Conservation (phyloP, 2,888 invertebrate genomes). For the Idaea aversata region DNA sequence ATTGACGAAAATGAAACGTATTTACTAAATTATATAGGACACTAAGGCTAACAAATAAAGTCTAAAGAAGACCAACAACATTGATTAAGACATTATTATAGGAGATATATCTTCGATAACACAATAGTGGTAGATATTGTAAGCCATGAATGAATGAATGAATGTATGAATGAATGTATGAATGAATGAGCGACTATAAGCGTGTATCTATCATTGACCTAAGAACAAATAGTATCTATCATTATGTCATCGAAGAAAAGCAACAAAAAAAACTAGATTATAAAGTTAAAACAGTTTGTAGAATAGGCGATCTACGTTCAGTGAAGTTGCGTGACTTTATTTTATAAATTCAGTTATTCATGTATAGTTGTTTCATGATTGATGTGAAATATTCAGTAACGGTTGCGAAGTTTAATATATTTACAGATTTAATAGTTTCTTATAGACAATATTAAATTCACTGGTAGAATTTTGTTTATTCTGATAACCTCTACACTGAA, state of each 20-base stretch:
- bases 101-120: too few species aligned
- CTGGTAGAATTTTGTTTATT: too few species aligned
- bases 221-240: neutral
- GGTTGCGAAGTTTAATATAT: neutral
- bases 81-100: too few species aligned
- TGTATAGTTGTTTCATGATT: neutral
- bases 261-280: conserved; percentile 7
- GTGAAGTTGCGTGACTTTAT: neutral
- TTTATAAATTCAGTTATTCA: neutral
- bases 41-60: too few species aligned
- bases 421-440: neutral
- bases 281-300: conserved; percentile 10
- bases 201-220: neutral
- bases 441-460: neutral
- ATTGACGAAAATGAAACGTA: too few species aligned
- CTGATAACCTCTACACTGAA: too few species aligned
- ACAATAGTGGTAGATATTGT: too few species aligned
- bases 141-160: too few species aligned
- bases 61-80: too few species aligned
- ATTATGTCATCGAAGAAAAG: neutral
- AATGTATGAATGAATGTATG: too few species aligned
- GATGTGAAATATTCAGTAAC: neutral
- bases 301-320: neutral
- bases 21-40: too few species aligned
- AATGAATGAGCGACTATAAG: too few species aligned